phyloP scores from a whole-genome alignment of 2,113 vertebrate species.

The Syngnathus typhle region DNA sequence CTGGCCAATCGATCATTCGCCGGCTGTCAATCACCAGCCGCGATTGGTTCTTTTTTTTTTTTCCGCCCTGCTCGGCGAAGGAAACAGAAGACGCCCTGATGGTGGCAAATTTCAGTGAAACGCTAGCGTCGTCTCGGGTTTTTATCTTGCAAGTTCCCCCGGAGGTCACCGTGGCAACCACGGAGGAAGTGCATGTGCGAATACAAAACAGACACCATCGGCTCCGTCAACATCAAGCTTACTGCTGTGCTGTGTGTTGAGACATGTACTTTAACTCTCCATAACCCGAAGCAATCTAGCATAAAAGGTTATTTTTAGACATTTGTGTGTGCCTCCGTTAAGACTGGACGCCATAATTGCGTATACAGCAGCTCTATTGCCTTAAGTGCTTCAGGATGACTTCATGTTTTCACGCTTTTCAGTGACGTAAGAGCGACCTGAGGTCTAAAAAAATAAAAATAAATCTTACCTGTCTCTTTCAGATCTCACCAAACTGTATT shows the following conservation, averaged over 20 bases:
- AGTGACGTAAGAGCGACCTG: background rate
- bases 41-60: background rate
- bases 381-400: conserved; percentile 11
- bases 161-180: conserved; percentile 26
- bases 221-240: conserved; percentile 1
- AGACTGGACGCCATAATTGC: conserved; percentile 1
- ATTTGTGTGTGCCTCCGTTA: conserved; percentile 20
- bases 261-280: background rate
- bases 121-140: conserved; percentile 46
- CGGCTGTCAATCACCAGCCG: conserved; percentile 20
- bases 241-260: background rate
- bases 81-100: conserved; percentile 40
- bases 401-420: conserved; percentile 10
- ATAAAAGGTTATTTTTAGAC: conserved; percentile 33
- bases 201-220: background rate
- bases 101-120: conserved; percentile 43
- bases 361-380: conserved; percentile 21
- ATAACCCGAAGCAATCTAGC: conserved; percentile 10
- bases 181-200: conserved; percentile 9
- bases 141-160: conserved; percentile 29
- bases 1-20: conserved; percentile 25
- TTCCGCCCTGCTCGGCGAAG: background rate
- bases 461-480: conserved; percentile 18
- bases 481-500: conserved; percentile 26
- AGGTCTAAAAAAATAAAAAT: conserved; percentile 1